phyloP scores from a whole-genome alignment of 2,888 invertebrate genomes.

The Lasioglossum oenotherae region DNA sequence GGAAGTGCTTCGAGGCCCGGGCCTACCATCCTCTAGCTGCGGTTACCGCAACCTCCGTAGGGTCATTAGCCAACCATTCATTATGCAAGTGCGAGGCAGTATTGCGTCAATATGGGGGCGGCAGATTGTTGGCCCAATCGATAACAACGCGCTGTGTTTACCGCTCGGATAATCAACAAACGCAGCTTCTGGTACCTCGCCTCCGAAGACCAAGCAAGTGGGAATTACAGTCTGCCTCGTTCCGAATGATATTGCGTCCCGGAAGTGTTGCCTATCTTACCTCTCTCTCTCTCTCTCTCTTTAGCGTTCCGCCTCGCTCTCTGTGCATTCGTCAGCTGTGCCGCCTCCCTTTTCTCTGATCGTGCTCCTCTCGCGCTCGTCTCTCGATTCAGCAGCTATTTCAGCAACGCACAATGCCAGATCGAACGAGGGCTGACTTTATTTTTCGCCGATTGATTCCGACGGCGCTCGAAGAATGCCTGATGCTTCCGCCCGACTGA shows the following conservation, averaged over 20 bases:
- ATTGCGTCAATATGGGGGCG: constrained; percentile 80
- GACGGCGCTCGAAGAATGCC: constrained; percentile 19
- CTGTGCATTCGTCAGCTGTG: constrained; percentile 26
- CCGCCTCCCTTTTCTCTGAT: too few species aligned
- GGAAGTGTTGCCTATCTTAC: constrained; percentile 59
- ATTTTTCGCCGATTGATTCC: constrained; percentile 17
- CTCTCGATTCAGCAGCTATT: not conserved
- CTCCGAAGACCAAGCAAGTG: constrained; percentile 71
- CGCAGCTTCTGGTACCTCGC: constrained; percentile 70
- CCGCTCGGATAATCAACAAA: constrained; percentile 80
- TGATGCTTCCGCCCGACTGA: constrained; percentile 1
- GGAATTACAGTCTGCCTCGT: constrained; percentile 69
- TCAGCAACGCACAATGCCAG: constrained; percentile 12
- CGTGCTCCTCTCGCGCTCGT: not conserved
- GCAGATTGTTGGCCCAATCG: constrained; percentile 81
- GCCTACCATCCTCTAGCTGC: constrained; percentile 76
- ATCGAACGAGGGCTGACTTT: constrained; percentile 2
- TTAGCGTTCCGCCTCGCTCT: not conserved
- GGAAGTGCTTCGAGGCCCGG: constrained; percentile 77
- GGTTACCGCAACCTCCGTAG: constrained; percentile 82
- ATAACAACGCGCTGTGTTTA: constrained; percentile 81
- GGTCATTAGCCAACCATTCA: constrained; percentile 82
- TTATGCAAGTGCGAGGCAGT: constrained; percentile 81
- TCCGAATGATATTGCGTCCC: constrained; percentile 70
- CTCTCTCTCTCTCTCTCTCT: not conserved